These are phyloP conservation scores for Synanthedon tipuliformis DNA, from an alignment of 2,888 invertebrate genomes.

Conservation along the genomic window DNA sequence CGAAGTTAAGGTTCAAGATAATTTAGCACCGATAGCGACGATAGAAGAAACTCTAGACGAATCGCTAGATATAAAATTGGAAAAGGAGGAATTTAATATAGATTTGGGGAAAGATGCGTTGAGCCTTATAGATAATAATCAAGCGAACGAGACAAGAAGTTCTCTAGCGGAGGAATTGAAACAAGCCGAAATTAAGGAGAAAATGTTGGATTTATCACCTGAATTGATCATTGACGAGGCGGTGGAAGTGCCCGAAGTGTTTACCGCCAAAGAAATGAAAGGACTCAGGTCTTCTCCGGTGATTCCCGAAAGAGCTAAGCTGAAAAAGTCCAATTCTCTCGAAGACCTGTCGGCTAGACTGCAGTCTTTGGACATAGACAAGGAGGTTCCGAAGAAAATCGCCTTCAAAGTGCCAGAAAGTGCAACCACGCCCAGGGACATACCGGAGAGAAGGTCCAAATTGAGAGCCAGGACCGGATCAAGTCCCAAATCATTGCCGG, in stretches of 20 bases:
- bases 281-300: constrained; percentile 37
- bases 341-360: constrained; percentile 41
- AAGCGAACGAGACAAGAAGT: constrained; percentile 27
- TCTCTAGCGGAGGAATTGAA: constrained; percentile 48
- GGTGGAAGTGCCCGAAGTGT: constrained; percentile 36
- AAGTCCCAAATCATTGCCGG: constrained; percentile 61
- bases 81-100: constrained; percentile 26
- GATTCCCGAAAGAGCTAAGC: constrained; percentile 49
- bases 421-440: constrained; percentile 46
- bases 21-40: constrained; percentile 54
- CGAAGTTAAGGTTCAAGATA: constrained; percentile 26
- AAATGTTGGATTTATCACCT: constrained; percentile 46
- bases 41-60: constrained; percentile 53
- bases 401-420: constrained; percentile 54
- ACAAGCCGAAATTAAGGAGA: constrained; percentile 45
- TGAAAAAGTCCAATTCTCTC: constrained; percentile 50
- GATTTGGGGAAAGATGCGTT: constrained; percentile 58
- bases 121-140: constrained; percentile 45
- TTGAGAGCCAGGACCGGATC: constrained; percentile 47
- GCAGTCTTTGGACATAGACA: constrained; percentile 22
- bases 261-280: constrained; percentile 33
- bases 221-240: constrained; percentile 52
- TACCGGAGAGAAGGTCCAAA: constrained; percentile 44
- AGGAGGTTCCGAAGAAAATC: constrained; percentile 38
- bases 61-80: constrained; percentile 31